Conservation (phyloP, 2,113 vertebrate genomes). For the Callipepla californica region DNA sequence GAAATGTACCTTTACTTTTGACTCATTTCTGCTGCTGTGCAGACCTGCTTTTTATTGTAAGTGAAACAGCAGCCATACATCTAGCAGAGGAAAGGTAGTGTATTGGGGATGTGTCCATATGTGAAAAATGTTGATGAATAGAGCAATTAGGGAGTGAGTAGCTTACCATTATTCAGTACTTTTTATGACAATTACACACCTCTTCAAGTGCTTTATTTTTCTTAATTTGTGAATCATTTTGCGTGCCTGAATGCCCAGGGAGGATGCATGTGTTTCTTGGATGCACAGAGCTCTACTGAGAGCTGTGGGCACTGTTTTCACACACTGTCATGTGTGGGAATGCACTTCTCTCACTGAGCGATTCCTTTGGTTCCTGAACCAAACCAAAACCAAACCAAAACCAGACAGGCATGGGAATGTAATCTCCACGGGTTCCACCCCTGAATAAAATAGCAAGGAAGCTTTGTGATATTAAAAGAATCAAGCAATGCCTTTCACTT, state of each 20-base stretch:
- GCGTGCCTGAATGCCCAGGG: background rate
- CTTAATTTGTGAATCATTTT: background rate
- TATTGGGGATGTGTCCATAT: background rate
- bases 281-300: accelerated
- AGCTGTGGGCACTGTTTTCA: background rate
- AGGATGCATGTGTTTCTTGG: background rate
- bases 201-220: background rate
- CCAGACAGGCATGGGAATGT: background rate
- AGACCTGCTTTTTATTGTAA: background rate
- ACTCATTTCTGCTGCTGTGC: background rate
- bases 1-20: background rate
- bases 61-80: background rate
- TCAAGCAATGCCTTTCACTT: background rate
- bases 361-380: background rate
- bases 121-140: background rate
- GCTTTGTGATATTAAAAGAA: background rate
- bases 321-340: background rate
- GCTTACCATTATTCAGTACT: constrained; percentile 21
- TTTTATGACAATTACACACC: background rate
- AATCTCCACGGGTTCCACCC: background rate
- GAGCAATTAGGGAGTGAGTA: background rate
- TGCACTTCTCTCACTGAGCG: background rate
- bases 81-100: background rate
- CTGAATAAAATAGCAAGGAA: background rate
- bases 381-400: too few relatives aligned